These are phyloP conservation scores for Aethina tumida DNA, from an alignment of 1,140 invertebrate genomes.

Conservation along the genomic window DNA sequence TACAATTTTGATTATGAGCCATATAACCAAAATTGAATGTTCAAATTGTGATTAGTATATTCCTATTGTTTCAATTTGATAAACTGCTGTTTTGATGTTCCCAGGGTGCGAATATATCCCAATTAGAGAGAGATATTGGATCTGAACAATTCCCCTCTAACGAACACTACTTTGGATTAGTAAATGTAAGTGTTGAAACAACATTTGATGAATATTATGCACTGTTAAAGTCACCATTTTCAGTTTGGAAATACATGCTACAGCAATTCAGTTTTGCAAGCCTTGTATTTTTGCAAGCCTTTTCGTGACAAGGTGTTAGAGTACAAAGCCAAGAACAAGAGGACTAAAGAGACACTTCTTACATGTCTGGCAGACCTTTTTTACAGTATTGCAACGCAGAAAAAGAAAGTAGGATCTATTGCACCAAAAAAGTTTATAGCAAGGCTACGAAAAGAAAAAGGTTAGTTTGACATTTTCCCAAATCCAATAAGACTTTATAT, in stretches of 20 bases:
- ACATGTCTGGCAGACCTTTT: slow-evolving; percentile 98
- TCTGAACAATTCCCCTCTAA: slow-evolving; percentile 94
- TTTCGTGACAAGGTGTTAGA: slow-evolving; percentile 97
- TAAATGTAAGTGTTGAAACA: slow-evolving; percentile 70
- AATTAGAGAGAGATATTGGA: slow-evolving; percentile 95
- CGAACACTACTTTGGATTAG: slow-evolving; percentile 97
- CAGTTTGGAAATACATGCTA: slow-evolving; percentile 99
- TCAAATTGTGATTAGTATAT: slow-evolving; percentile 2
- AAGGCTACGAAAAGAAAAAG: slow-evolving; percentile 96
- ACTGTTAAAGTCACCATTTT: slow-evolving; percentile 34
- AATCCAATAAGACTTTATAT: neutral
- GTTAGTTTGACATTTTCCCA: slow-evolving; percentile 38
- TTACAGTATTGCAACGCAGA: slow-evolving; percentile 97
- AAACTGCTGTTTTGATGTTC: slow-evolving; percentile 29
- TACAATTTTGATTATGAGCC: neutral
- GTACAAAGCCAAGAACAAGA: slow-evolving; percentile 96
- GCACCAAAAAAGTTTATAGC: slow-evolving; percentile 99
- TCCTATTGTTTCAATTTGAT: slow-evolving; percentile 5
- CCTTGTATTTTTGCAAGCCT: slow-evolving; percentile 97
- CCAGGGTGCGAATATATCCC: slow-evolving; percentile 94
- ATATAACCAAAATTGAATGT: neutral
- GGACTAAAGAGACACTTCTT: slow-evolving; percentile 94
- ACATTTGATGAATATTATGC: slow-evolving; percentile 13
- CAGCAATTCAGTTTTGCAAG: slow-evolving; percentile 98
- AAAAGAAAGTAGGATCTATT: slow-evolving; percentile 98